phyloP scores from a whole-genome alignment of 2,888 invertebrate genomes.

The Dysmachus trigonus region DNA sequence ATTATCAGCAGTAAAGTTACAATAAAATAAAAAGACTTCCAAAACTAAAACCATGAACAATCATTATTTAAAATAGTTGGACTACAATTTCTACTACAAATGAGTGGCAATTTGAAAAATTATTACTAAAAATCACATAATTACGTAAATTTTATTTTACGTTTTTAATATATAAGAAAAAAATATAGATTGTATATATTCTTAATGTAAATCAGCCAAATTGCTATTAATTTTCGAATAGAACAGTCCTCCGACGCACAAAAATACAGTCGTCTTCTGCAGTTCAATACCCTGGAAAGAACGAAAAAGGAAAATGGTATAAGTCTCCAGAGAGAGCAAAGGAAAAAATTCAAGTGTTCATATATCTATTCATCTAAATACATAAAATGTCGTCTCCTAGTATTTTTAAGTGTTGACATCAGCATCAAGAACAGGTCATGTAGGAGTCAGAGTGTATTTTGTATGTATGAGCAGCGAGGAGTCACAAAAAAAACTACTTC shows the following conservation, averaged over 20 bases:
- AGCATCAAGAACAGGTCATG: background rate
- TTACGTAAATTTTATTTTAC: no score
- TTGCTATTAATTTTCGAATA: background rate
- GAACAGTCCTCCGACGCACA: background rate
- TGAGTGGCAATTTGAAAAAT: background rate
- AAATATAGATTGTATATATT: no score
- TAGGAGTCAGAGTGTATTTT: background rate
- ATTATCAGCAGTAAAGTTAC: no score
- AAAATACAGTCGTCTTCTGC: background rate
- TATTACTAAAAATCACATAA: background rate
- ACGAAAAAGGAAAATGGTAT: background rate
- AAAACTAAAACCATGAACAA: no score
- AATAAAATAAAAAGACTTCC: no score
- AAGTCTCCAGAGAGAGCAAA: background rate
- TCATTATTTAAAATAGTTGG: no score
- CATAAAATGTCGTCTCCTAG: background rate
- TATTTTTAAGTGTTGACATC: conserved; percentile 9
- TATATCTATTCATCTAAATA: background rate
- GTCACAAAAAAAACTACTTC: background rate
- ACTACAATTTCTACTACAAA: no score
- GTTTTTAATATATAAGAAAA: background rate
- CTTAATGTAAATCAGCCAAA: background rate
- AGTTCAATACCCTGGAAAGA: background rate
- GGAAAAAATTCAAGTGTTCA: background rate
- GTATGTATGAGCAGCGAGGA: background rate